phyloP scores from a whole-genome alignment of 2,888 invertebrate species.

The Ennomos fuscantarius region DNA sequence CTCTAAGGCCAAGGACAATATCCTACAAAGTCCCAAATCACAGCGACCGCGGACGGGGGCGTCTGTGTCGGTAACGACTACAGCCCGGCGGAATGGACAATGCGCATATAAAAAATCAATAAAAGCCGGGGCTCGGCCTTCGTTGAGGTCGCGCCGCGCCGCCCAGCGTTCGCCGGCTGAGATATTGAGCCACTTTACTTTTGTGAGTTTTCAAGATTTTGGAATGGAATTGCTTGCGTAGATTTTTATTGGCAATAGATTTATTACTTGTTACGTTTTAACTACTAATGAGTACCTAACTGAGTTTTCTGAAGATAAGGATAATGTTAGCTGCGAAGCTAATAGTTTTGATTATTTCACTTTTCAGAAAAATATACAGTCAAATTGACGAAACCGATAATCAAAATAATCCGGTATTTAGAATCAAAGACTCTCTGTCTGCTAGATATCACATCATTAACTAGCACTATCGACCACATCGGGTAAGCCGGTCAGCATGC shows the following conservation, averaged over 20 bases:
- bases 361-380: too few species aligned
- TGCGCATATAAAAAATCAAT: constrained; percentile 85
- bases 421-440: too few species aligned
- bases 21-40: constrained; percentile 3
- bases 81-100: constrained; percentile 71
- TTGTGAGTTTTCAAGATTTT: constrained; percentile 23
- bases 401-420: too few species aligned
- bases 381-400: too few species aligned
- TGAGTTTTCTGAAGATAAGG: too few species aligned
- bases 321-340: too few species aligned
- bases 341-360: too few species aligned
- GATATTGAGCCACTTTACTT: constrained; percentile 25
- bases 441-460: too few species aligned
- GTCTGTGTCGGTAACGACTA: constrained; percentile 47
- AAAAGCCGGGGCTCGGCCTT: constrained; percentile 80
- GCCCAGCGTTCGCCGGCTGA: constrained; percentile 17
- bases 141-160: constrained; percentile 72
- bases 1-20: background rate
- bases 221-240: constrained; percentile 7
- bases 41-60: constrained; percentile 41
- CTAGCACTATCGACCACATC: too few species aligned
- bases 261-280: background rate
- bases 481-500: too few species aligned
- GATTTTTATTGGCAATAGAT: background rate
- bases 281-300: too few species aligned